Base-by-base conservation (phyloP, 1,140 invertebrate species). In the Cryptotermes secundus region DNA sequence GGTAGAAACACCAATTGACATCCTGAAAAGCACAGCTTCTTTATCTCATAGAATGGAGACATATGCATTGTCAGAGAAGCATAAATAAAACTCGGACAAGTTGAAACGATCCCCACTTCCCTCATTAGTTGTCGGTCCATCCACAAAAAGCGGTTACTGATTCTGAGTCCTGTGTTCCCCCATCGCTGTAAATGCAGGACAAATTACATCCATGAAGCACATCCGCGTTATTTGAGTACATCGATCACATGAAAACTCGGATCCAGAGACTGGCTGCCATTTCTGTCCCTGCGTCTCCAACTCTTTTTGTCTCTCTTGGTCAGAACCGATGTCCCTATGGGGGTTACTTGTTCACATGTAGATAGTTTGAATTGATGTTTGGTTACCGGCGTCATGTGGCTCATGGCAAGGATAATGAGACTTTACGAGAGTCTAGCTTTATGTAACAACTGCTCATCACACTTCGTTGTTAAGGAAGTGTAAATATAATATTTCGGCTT, bases 61-160 rank as follows among this genome's bases (percentile, higher is more conserved):
- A 72, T 72, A 72, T 72, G 59, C 26, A n/a, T n/a, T n/a, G n/a
- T 72, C 2, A 31, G 31, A 31, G n/a, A 72, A 72, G 59, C 59
- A 72, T 72, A n/a, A 72, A 72, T 72, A 72, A 72, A 72, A 72
- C 14, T 26, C 59, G 14, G 6, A n/a, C 59, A 72, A 16, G 4
- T 59, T 72, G 59, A 72, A 72, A 72, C 59, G 26, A n/a, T 72
- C 9, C 59, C 31, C 59, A 26, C 59, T 14, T 72, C 59, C 3
- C 59, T 72, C 59, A 72, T 72, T 72, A 72, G 59, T 72, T 26
- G 59, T 72, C 59, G 0, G 59, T 9, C 59, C 59, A n/a, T 72
- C 59, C 59, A 31, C 59, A 72, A 72, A 72, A 72, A 72, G 59
- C 59, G 59, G 31, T 72, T 72, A 72, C 59, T 31, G 59, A 72